Base-by-base conservation (phyloP, 2,888 invertebrate species). In the Prionchulus punctatus region DNA sequence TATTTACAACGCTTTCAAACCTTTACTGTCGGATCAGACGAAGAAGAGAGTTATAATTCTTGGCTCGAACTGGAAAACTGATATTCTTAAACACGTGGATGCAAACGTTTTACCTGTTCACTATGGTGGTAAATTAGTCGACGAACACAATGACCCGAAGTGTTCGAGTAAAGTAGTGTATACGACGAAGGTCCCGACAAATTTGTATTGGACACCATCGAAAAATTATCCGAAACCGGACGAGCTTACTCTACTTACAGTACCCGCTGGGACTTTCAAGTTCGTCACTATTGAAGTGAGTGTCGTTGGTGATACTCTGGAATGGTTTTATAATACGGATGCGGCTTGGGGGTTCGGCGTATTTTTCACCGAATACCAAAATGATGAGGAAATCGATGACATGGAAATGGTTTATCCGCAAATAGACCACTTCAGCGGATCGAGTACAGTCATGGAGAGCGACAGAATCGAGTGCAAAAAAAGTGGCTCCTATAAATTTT, bases 81-180 rank as follows among this genome's bases (percentile, higher is more conserved):
- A 61, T 58, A 53, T 65, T 30, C 47, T 60, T 21, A 43, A 64
- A 62, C 58, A 55, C 55, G 57, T 52, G n/a, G 55, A 54, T 27
- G 54, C 62, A 12, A 62, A 64, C 18, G 55, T 59, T 51, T 56
- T 65, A 53, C 65, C 65, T 7, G 64, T 61, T 43, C 62, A 64
- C 45, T 65, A 63, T 63, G 65, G 65, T 21, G 65, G 65, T 27
- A 62, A 56, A 25, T 53, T 63, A 42, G 60, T 62, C 2, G 65
- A 64, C 56, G 56, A 54, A 45, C 62, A 60, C 36, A 62, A 62
- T 21, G 65, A 64, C 45, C 59, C 59, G 30, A 62, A 61, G 60
- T 65, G 63, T 55, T 43, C 61, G 7, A 21, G n/a, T 21, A 21
- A 7, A 45, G 47, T 45, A 23, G 23, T 45, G 15, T 7, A 7